These are phyloP conservation scores for Eptatretus atami DNA, from an alignment of 2,797 vertebrate species.

Conservation along the genomic window DNA sequence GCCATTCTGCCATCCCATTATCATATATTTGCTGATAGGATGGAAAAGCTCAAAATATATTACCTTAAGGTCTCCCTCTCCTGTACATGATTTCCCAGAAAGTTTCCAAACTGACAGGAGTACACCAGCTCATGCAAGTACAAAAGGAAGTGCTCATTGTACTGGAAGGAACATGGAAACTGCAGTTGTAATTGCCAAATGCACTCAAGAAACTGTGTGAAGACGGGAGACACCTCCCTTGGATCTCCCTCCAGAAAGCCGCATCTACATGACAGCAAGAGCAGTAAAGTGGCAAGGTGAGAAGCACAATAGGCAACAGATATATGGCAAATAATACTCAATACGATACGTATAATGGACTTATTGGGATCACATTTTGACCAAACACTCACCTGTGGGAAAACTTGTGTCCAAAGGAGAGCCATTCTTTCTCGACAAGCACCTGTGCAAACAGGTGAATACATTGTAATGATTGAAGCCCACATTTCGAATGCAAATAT, in stretches of 20 bases:
- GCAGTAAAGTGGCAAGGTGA: not conserved
- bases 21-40: too few relatives aligned
- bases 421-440: slow-evolving; percentile 94
- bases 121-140: not conserved
- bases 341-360: not conserved
- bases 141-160: slow-evolving; percentile 1
- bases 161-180: slow-evolving; percentile 23
- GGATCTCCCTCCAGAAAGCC: slow-evolving; percentile 67
- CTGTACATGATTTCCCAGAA: not conserved
- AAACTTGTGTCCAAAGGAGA: slow-evolving; percentile 95
- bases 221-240: slow-evolving; percentile 75
- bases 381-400: slow-evolving; percentile 38
- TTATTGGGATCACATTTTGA: not conserved
- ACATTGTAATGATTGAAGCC: too few relatives aligned
- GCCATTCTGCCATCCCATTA: too few relatives aligned
- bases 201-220: slow-evolving; percentile 78
- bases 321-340: not conserved
- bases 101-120: slow-evolving; percentile 4
- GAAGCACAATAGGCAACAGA: not conserved
- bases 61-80: not conserved
- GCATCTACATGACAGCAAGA: slow-evolving; percentile 22
- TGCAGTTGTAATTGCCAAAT: slow-evolving; percentile 83
- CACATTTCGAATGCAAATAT: too few relatives aligned
- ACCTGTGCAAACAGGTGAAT: slow-evolving; percentile 20
- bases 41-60: not conserved